Base-by-base conservation (phyloP, 35 echinoderm and acorn worm genomes). In the Apostichopus japonicus region DNA sequence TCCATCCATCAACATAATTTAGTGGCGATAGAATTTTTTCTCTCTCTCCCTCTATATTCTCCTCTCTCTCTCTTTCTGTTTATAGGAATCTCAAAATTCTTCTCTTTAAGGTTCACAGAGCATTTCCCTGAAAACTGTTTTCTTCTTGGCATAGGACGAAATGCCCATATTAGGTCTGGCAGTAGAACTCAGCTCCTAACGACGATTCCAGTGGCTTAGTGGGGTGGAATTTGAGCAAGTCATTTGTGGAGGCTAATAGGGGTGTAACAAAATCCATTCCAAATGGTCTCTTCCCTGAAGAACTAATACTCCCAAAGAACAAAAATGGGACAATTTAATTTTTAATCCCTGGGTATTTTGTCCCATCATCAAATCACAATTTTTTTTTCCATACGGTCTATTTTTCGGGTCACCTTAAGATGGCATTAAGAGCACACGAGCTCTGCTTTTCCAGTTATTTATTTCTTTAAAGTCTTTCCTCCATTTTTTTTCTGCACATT, bases 1-100 rank as follows among this genome's bases (percentile, higher is more conserved):
- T 84, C 81, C 51, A 84, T 84, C 81, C 51, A 84, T 84, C 81
- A 84, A 24, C 81, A 53, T 17, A 84, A 84, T 84, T 84, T 57
- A 84, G 53, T 57, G 24, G 5, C 17, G 16, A 84, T 84, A 84
- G 16, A 2, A 14, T 84, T 58, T 84, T 16, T 84, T 57, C n/a
- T 5, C 17, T 57, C 57, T 84, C 54, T 57, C 53, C 78, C 78
- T 80, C 14, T 79, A 14, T 79, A 7, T 79, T 44, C n/a, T 44
- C 27, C 77, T 79, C 27, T 15, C 8, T 78, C 77, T 22, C 14
- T 44, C 44, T 53, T 54, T 57, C 16, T 58, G 54, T 80, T 80
- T 80, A 10, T 73, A 19, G n/a, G 16, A n/a, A 73, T 19, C 71
- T 73, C 16, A 23, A 73, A n/a, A n/a, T 72, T 17, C n/a, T 65